Evolutionary conservation across 2,888 invertebrate genomes (phyloP), one percentile per base, ranked within the genome.

Genomic region (Tenthredo distinguenda): DNA sequence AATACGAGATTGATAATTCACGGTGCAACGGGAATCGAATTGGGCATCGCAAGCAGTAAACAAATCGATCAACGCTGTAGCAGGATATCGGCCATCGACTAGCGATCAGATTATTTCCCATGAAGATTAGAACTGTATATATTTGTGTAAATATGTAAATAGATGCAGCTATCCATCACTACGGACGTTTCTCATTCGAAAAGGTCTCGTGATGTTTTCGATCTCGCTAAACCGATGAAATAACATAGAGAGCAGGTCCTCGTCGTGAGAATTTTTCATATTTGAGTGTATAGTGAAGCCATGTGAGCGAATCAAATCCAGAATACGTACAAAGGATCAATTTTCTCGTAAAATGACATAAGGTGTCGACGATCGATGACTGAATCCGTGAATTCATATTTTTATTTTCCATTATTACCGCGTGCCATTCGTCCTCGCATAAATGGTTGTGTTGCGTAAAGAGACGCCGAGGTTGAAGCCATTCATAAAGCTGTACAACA

Each of bases 401-500:
- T 31, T 62, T 37, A 37, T 71, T 71, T n/a, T 37, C 6, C 34
- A 37, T 72, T 43, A 43, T 72, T n/a, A 21, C n/a, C 10, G 21
- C 21, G 40, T n/a, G 12, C 15, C 21, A 74, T 40, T 74, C 43
- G 43, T 43, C 10, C 43, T 37, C 40, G 40, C 3, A 10, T 21
- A 43, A 74, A 74, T 74, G n/a, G 21, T 74, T 43, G 21, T 43
- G 43, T n/a, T 21, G 43, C 5, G 72, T 34, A 68, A 34, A 26
- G 26, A 34, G 4, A 10, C 72, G 21, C 31, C 21, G 34, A 74
- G 43, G 40, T 21, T 43, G 3, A 4, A 43, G 43, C 43, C 72
- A 74, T 74, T 74, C 43, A 40, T 74, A 37, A 74, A 74, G 34
- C 34, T 43, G 40, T 77, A 26, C 50, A 55, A 77, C 55, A 34